Percentiles rank a stretch among this genome's conserved stretches.
Evolutionary conservation across 1,140 invertebrate species (phyloP).

Genomic region (Danaus melanippus): DNA sequence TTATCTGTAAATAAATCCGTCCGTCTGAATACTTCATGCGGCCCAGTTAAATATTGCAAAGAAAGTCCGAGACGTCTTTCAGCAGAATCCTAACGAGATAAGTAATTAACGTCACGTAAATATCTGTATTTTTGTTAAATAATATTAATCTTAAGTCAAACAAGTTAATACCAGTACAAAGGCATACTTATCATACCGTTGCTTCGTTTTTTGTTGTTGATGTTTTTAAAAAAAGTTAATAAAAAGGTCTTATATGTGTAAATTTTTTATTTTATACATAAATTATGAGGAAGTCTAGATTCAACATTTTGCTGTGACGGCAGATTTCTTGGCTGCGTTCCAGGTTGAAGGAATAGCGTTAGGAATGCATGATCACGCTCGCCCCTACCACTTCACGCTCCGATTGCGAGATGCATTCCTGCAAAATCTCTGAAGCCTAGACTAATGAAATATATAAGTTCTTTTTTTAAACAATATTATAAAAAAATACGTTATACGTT

Average conservation of each 20-base stretch:
- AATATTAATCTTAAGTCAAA: no score
- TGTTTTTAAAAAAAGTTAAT: no score
- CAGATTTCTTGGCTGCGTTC: neutral
- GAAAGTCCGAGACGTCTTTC: no score
- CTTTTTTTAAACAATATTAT: neutral
- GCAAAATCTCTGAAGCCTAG: slow-evolving; percentile 2
- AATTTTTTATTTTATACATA: neutral
- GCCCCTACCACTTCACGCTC: slow-evolving; percentile 11
- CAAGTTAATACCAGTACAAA: no score
- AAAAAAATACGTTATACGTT: no score
- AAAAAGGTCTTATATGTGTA: neutral
- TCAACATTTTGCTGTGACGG: no score
- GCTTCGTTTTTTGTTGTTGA: no score
- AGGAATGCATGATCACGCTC: slow-evolving; percentile 16
- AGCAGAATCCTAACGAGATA: slow-evolving; percentile 5
- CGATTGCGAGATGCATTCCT: slow-evolving; percentile 6
- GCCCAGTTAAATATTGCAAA: no score
- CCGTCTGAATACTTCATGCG: no score
- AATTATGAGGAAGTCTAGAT: no score
- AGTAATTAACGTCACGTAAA: slow-evolving; percentile 6
- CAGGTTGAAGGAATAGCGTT: slow-evolving; percentile 11
- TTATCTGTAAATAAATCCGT: no score
- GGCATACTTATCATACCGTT: no score
- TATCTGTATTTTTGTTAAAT: slow-evolving; percentile 1
- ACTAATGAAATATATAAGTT: slow-evolving; percentile 1